phyloP scores from a whole-genome alignment of 2,888 invertebrate species.

The Gasteruption jaculator region DNA sequence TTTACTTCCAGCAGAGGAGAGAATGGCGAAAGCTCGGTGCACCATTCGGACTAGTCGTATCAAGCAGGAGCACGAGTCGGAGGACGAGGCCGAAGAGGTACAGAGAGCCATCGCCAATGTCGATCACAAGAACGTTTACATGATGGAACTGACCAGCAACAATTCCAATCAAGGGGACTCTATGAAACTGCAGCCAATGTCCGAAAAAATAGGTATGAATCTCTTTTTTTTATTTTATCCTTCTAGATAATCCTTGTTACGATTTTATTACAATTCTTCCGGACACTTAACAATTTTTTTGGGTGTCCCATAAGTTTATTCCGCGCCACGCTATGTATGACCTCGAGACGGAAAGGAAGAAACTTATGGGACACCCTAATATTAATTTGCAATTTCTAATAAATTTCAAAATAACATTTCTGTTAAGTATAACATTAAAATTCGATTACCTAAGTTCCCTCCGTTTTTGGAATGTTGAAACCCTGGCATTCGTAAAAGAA shows the following conservation, averaged over 20 bases:
- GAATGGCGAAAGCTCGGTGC: conserved; percentile 46
- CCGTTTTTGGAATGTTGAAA: no score
- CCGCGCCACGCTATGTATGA: no score
- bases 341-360: not conserved
- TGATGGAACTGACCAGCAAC: conserved; percentile 44
- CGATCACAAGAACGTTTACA: conserved; percentile 44
- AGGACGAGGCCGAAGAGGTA: conserved; percentile 45
- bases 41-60: conserved; percentile 48
- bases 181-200: conserved; percentile 36
- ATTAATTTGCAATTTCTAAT: no score
- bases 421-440: no score
- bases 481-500: no score
- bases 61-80: conserved; percentile 48
- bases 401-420: no score
- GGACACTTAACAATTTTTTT: no score
- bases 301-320: no score
- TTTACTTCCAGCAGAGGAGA: conserved; percentile 46
- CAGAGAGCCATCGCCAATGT: conserved; percentile 39
- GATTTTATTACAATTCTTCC: no score
- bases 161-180: conserved; percentile 32
- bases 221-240: not conserved
- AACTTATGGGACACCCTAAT: no score
- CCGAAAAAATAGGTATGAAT: conserved; percentile 34
- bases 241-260: no score
- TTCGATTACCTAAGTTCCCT: no score